Base-by-base conservation (phyloP, 2,888 invertebrate species). In the Cristatella mucedo region DNA sequence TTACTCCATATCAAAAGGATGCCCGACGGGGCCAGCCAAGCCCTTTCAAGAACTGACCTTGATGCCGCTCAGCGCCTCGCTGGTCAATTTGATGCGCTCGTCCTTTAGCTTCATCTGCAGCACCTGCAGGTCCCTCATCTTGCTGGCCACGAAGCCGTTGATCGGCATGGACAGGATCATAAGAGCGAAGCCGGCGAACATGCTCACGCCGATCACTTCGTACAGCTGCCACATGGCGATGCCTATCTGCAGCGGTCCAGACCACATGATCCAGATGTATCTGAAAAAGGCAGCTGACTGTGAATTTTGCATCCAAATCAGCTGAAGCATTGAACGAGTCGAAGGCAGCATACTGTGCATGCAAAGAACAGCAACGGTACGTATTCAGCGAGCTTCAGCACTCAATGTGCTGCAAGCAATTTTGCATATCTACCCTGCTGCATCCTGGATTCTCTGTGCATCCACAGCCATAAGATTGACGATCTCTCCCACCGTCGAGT, bases 81-180 rank as follows among this genome's bases (percentile, higher is more conserved):
- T 87, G 82, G 87, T 86, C 39, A 87, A 68, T 56, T 87, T 87
- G 1, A 89, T 83, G 51, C 89, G 73, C 56, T 85, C 81, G 56
- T 91, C 89, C 68, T 91, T 91, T 64, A 78, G 79, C 57, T 83
- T 82, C 86, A 91, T 87, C 66, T 87, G 87, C 47, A 74, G 73
- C 18, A 46, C 37, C 32, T 50, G 47, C 18, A 47, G 40, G 15
- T 41, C 40, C 16, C 41, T 45, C 16, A 40, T 29, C 2, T 41
- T 29, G 20, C 42, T 41, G 13, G 46, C 43, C 6, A 52, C 11
- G 15, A 26, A 40, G n/a, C 40, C 32, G 40, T 52, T 52, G 11
- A 48, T 21, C 16, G 49, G 63, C 9, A 91, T 82, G 42, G 89
- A 72, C 39, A 86, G 74, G 31, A 91, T 76, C 79, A 91, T 82